Conservation (phyloP, 1,140 invertebrate species). For the Drosophila watanabei region DNA sequence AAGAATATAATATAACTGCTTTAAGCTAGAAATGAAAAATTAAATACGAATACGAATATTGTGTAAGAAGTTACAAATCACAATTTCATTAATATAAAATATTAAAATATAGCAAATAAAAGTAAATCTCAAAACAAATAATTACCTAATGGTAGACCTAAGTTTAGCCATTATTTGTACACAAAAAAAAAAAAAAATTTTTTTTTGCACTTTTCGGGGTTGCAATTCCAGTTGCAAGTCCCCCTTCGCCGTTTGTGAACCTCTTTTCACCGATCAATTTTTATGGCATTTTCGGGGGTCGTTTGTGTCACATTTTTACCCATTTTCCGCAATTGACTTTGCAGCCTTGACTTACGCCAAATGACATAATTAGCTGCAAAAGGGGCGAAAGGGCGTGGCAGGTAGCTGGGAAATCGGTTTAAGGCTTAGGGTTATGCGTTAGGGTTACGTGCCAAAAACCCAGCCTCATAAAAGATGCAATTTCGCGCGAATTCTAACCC, state of each 20-base stretch:
- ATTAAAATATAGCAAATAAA: neutral
- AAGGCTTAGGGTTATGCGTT: constrained; percentile 43
- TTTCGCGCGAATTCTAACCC: constrained; percentile 71
- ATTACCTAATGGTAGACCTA: neutral
- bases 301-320: constrained; percentile 51
- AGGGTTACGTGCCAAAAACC: constrained; percentile 47
- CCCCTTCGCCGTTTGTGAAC: neutral
- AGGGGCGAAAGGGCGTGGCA: constrained; percentile 43
- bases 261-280: constrained; percentile 27
- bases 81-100: neutral
- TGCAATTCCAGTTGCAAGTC: neutral
- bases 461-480: constrained; percentile 68
- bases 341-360: constrained; percentile 77
- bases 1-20: neutral
- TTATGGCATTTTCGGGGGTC: constrained; percentile 27
- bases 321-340: constrained; percentile 76
- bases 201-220: neutral
- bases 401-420: constrained; percentile 39
- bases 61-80: fast-evolving
- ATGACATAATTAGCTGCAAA: constrained; percentile 72
- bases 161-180: neutral
- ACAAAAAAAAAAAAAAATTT: neutral
- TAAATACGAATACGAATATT: neutral
- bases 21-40: neutral
- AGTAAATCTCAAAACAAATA: neutral